Conservation (phyloP, 2,113 vertebrate genomes). For the Uria aalge region DNA sequence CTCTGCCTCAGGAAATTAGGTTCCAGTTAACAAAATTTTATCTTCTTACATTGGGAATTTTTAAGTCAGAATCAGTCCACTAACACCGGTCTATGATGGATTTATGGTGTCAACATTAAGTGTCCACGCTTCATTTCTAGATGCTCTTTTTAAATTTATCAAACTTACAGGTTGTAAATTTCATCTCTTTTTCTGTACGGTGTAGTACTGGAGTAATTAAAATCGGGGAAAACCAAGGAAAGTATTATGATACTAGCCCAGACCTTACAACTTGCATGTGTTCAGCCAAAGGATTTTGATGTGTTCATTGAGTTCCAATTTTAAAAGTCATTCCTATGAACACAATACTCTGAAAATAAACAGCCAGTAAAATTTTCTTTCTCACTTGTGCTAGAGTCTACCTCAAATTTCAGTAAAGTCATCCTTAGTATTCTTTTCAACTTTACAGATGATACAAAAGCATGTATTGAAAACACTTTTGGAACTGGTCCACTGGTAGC, state of each 20-base stretch:
- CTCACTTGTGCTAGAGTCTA: not conserved
- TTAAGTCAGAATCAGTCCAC: not conserved
- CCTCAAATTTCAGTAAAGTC: not conserved
- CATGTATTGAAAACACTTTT: not conserved
- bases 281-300: not conserved
- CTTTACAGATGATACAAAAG: not conserved
- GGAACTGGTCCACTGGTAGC: not conserved
- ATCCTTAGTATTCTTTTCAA: not conserved
- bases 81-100: not conserved
- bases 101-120: not conserved
- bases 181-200: not conserved
- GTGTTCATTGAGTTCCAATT: not conserved
- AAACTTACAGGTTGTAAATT: not conserved
- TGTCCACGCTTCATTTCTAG: not conserved
- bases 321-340: not conserved
- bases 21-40: not conserved
- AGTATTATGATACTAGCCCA: not conserved
- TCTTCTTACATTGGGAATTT: not conserved
- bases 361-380: not conserved
- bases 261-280: not conserved
- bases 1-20: not conserved
- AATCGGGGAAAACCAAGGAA: not conserved
- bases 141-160: not conserved
- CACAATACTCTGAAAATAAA: not conserved
- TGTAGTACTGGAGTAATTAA: not conserved